Conservation (phyloP, 2,113 vertebrate species). For the Pachyramphus minor region DNA sequence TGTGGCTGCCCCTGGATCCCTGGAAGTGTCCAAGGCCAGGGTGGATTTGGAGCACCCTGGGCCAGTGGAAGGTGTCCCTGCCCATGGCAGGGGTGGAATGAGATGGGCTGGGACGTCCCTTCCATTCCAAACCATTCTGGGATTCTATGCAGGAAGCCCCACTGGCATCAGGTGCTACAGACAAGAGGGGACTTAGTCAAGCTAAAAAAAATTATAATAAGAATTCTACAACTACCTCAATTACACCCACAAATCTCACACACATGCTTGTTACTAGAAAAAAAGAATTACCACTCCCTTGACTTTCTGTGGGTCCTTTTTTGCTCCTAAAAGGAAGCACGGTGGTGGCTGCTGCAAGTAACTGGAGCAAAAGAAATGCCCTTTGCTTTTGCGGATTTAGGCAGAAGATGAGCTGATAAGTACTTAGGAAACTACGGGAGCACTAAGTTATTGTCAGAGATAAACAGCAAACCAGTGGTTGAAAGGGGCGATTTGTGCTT, state of each 20-base stretch:
- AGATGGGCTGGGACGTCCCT: rapidly evolving
- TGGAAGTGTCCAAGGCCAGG: background rate
- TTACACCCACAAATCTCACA: background rate
- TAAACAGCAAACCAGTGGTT: background rate
- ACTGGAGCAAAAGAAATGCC: rapidly evolving
- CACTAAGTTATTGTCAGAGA: background rate
- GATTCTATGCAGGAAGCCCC: background rate
- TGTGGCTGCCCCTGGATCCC: background rate
- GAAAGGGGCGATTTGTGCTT: rapidly evolving
- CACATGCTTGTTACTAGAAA: too few species aligned
- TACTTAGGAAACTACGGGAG: background rate
- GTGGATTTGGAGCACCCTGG: background rate
- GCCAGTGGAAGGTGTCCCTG: background rate
- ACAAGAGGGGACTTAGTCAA: background rate
- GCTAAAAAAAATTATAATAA: rapidly evolving
- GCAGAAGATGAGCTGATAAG: background rate
- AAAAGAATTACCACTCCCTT: background rate
- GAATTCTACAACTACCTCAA: background rate
- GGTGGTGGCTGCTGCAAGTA: background rate
- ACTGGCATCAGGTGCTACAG: rapidly evolving
- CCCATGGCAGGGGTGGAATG: rapidly evolving
- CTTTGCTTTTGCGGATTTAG: background rate
- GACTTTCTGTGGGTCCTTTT: background rate
- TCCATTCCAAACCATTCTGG: rapidly evolving
- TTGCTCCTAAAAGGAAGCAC: background rate